phyloP scores from a whole-genome alignment of 2,113 vertebrate genomes.

The Copsychus sechellarum region DNA sequence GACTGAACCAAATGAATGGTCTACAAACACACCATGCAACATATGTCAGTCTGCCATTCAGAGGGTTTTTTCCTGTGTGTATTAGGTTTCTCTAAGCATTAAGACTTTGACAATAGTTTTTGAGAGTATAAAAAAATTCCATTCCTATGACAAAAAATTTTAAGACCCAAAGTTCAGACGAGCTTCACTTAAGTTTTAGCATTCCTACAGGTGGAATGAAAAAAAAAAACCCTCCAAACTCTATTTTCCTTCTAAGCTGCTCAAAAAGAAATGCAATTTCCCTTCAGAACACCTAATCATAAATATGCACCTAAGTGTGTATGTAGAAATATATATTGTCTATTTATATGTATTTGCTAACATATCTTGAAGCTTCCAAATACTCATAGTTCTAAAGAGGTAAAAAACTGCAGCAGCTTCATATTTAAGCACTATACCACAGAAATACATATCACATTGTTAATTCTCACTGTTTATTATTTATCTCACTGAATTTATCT shows the following conservation, averaged over 20 bases:
- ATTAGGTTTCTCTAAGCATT: background rate
- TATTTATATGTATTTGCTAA: background rate
- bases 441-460: background rate
- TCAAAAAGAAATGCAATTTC: background rate
- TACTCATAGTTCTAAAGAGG: background rate
- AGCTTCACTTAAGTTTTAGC: background rate
- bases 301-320: background rate
- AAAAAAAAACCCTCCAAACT: rapidly evolving
- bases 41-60: background rate
- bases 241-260: background rate
- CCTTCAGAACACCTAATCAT: background rate
- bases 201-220: background rate
- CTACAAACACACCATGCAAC: background rate
- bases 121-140: background rate
- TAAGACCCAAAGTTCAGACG: background rate
- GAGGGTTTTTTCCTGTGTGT: background rate
- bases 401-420: background rate
- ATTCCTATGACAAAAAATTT: background rate
- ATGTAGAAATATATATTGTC: background rate
- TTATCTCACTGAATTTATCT: background rate
- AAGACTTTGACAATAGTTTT: background rate
- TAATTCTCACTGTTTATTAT: background rate
- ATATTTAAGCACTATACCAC: background rate
- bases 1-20: background rate
- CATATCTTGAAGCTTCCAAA: background rate